Base-by-base conservation (phyloP, 2,797 vertebrate species). In the Argentina silus region DNA sequence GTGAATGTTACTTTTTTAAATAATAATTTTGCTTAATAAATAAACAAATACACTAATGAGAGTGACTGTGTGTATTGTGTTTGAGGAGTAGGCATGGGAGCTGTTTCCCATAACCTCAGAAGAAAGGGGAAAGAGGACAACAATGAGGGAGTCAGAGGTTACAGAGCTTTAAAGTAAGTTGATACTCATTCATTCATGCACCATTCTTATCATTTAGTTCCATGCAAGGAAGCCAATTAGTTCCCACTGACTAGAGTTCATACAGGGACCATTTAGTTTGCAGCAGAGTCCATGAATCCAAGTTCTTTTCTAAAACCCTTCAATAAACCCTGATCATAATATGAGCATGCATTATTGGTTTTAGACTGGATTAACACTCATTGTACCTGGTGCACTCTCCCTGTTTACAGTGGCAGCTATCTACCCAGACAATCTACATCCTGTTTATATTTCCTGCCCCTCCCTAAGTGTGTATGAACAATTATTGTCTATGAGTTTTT, bases 401-500 rank as follows among this genome's bases (percentile, higher is more conserved):
- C 43, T 78, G 66, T 79, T 80, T 74, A 73, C 23, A 79, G 43
- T 6, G n/a, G 12, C 23, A 15, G 12, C 47, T 50, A 12, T 66
- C 17, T 50, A 15, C 21, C 64, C 64, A 53, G 55, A 66, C 56
- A 61, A 6, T 27, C 19, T 55, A 64, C 43, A 43, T 21, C 23
- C 57, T 55, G 48, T 55, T 68, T 62, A 42, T 3, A 67, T 67
- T 71, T 69, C 17, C 69, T 3, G 7, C 15, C 45, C 68, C 9
- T 67, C 7, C 19, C n/a, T 50, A 56, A 0, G 12, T 62, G 5
- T 76, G 8, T 17, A 60, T 6, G 17, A 60, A 47, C 45, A 44
- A 6, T 51, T 6, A 11, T 80, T 83, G 76, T 76, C 81, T 12
- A 14, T 12, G 50, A 3, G 15, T 78, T 77, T 64, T 57, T 65